Evolutionary conservation across 2,113 vertebrate genomes (phyloP).

Genomic region (Alligator mississippiensis): DNA sequence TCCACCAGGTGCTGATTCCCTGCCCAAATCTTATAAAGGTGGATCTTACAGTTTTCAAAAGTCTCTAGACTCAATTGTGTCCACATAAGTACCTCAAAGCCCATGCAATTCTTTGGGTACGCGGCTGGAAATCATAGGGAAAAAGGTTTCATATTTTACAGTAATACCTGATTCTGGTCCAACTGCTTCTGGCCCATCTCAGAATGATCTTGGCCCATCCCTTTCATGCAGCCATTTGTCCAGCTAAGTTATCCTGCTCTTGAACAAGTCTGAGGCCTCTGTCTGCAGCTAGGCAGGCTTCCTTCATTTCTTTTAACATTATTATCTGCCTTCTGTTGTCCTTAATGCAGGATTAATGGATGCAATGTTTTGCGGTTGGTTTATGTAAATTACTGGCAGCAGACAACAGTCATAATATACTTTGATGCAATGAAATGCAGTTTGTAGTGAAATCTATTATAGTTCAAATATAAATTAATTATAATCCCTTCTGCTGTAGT

Average conservation of each 20-base stretch:
- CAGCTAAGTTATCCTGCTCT: not conserved
- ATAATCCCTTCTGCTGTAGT: constrained; percentile 76
- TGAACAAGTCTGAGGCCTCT: not conserved
- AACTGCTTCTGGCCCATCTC: no score
- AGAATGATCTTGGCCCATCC: not conserved
- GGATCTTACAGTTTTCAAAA: not conserved
- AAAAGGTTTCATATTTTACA: not conserved
- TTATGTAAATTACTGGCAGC: constrained; percentile 58
- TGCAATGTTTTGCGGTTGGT: constrained; percentile 11
- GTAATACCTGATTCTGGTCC: not conserved
- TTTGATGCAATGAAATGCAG: constrained; percentile 71
- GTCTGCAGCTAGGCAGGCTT: not conserved
- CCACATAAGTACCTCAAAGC: not conserved
- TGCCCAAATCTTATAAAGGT: not conserved
- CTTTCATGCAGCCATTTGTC: not conserved
- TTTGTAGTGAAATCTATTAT: constrained; percentile 75
- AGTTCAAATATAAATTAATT: constrained; percentile 80
- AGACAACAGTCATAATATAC: constrained; percentile 40
- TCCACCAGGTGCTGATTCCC: not conserved
- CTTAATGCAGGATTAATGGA: constrained; percentile 16
- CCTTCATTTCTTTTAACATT: not conserved
- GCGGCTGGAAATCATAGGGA: not conserved
- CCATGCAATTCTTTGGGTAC: not conserved
- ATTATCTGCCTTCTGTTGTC: constrained; percentile 32
- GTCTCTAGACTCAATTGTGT: not conserved